A percentile compares a stretch with the other conserved stretches of the same genome.
These are phyloP conservation scores for Chloropsis hardwickii DNA, from an alignment of 2,113 vertebrate species.

Conservation along the genomic window DNA sequence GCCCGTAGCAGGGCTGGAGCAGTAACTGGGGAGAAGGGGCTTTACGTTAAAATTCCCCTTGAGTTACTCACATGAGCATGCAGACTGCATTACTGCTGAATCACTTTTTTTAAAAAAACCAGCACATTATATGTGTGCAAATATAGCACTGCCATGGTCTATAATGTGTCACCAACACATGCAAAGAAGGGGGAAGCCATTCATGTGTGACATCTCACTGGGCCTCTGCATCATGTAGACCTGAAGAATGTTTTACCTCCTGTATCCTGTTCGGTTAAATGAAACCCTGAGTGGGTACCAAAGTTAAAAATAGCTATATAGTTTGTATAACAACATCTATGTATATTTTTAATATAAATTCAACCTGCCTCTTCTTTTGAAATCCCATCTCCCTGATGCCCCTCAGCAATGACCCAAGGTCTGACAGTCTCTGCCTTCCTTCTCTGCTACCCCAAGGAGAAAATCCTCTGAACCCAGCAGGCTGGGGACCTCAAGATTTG, in stretches of 20 bases:
- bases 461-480: background rate
- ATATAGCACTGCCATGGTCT: conserved; percentile 6
- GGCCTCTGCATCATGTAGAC: background rate
- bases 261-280: conserved; percentile 41
- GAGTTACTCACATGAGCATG: conserved; percentile 36
- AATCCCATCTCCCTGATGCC: background rate
- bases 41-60: conserved; percentile 54
- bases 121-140: background rate
- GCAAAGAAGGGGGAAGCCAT: conserved; percentile 58
- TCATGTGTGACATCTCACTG: background rate
- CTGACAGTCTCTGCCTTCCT: background rate
- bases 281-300: background rate
- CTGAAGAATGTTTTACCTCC: conserved; percentile 17
- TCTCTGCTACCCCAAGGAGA: background rate
- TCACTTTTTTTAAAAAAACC: background rate
- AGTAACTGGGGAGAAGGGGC: conserved; percentile 2
- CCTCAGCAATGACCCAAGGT: background rate
- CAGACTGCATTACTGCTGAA: conserved; percentile 54
- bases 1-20: background rate
- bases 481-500: background rate
- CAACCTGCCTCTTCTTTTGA: background rate
- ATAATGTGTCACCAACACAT: conserved; percentile 11
- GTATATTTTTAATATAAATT: background rate
- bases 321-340: background rate
- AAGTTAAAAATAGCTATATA: background rate